Base-by-base conservation (phyloP, 1,140 invertebrate species). In the Drosophila suzukii region DNA sequence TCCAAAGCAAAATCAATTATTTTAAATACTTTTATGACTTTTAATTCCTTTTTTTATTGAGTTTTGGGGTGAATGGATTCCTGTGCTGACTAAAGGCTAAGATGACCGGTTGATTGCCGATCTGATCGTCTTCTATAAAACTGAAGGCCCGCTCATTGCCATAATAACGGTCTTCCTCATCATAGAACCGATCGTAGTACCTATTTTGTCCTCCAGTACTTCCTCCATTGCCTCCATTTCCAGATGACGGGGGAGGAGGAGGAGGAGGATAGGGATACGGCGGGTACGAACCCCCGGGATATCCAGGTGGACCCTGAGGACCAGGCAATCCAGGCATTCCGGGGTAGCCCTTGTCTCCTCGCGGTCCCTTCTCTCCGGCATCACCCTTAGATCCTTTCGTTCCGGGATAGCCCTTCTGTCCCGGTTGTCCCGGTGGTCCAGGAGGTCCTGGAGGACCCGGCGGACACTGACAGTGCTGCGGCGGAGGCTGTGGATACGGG, bases 251-350 rank as follows among this genome's bases (percentile, higher is more conserved):
- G 32, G 60, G 56, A 39, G 60, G 30, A 20, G 30, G 49, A 10
- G 39, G 49, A 6, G 49, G 43, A 6, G 73, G 49, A 17, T 44
- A 49, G 4, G 76, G 67, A 36, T 63, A 71, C 13, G 85, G 73
- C 7, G 53, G 38, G n/a, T 53, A 78, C 15, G 60, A 36, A 7
- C 84, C 83, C 6, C 72, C 73, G 0, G 73, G 73, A 27, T 67
- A 76, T n/a, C 72, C 68, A 43, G 91, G 91, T 11, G 47, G 54
- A 3, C 91, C 91, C n/a, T 85, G 79, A 0, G 75, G 81, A 1
- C 83, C 80, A 7, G 81, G 75, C 46, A 54, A n/a, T 27, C 70
- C 80, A 1, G 81, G 88, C 7, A 67, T 36, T 0, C 83, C 83
- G 15, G 56, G 55, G 39, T 72, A 55, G 1, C 91, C 91, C 51